These are phyloP conservation scores for Octomys mimax DNA, from an alignment of 2,797 vertebrate genomes.

Conservation along the genomic window DNA sequence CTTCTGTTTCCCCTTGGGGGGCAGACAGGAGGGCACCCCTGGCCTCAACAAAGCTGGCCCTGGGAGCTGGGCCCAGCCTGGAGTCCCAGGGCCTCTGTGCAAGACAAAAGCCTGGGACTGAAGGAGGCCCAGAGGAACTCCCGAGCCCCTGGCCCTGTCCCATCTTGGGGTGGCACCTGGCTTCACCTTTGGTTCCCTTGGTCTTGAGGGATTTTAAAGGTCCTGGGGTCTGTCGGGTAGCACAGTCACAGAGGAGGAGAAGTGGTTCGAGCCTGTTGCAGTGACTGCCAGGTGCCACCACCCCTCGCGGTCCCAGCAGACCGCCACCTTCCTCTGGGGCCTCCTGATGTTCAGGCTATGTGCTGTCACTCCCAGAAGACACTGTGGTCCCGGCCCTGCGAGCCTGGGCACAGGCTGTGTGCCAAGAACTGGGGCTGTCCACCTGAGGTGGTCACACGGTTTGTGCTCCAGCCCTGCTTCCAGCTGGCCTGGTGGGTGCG, in stretches of 20 bases:
- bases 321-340: rapidly evolving
- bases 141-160: no score
- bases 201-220: neutral
- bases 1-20: conserved; percentile 84
- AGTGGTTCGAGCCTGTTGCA: neutral
- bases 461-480: rapidly evolving
- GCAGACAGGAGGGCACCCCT: conserved; percentile 69
- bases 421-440: rapidly evolving
- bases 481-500: neutral
- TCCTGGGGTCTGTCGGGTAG: neutral
- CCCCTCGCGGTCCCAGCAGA: neutral
- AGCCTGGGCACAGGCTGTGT: neutral
- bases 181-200: neutral
- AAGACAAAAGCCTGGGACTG: neutral
- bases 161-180: neutral
- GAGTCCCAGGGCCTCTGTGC: neutral
- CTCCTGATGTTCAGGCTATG: neutral
- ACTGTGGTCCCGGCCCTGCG: neutral
- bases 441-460: rapidly evolving
- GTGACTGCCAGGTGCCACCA: neutral
- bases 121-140: neutral
- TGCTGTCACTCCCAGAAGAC: neutral
- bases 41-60: conserved; percentile 37
- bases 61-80: neutral
- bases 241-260: neutral